phyloP scores from a whole-genome alignment of 2,113 vertebrate species.

The Dunckerocampus dactyliophorus region DNA sequence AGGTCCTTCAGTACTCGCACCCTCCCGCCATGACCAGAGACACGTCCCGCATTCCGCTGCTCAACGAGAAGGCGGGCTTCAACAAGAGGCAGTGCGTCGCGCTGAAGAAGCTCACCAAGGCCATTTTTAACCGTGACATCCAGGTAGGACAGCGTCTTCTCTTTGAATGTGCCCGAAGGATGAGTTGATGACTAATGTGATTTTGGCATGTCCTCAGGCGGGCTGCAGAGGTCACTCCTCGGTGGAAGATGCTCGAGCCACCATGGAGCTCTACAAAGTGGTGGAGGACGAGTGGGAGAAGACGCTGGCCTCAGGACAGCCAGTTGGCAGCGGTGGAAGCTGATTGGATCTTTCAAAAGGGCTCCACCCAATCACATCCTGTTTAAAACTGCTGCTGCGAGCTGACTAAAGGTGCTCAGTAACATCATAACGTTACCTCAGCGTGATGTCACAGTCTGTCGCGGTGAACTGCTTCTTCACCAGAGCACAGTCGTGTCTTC shows the following conservation, averaged over 20 bases:
- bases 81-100: slow-evolving; percentile 63
- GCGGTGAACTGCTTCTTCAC: too few relatives aligned
- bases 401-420: neutral
- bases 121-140: slow-evolving; percentile 83
- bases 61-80: slow-evolving; percentile 81
- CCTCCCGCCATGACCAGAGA: slow-evolving; percentile 79
- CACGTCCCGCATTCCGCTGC: slow-evolving; percentile 79
- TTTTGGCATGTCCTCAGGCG: slow-evolving; percentile 62
- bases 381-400: too few relatives aligned
- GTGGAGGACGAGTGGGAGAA: slow-evolving; percentile 86
- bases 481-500: too few relatives aligned
- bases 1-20: slow-evolving; percentile 80
- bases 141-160: slow-evolving; percentile 71
- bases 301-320: slow-evolving; percentile 46
- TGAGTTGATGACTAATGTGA: neutral
- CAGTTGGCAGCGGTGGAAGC: slow-evolving; percentile 2
- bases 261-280: slow-evolving; percentile 90
- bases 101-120: slow-evolving; percentile 83
- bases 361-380: neutral
- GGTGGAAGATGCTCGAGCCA: slow-evolving; percentile 87
- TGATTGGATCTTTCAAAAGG: neutral
- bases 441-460: neutral
- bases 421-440: neutral
- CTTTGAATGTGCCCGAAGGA: too few relatives aligned
- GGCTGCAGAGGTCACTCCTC: slow-evolving; percentile 85